A percentile compares a stretch with the other conserved stretches of the same genome.
Conservation (phyloP, 2,888 invertebrate genomes). For the Exocentrus adspersus region DNA sequence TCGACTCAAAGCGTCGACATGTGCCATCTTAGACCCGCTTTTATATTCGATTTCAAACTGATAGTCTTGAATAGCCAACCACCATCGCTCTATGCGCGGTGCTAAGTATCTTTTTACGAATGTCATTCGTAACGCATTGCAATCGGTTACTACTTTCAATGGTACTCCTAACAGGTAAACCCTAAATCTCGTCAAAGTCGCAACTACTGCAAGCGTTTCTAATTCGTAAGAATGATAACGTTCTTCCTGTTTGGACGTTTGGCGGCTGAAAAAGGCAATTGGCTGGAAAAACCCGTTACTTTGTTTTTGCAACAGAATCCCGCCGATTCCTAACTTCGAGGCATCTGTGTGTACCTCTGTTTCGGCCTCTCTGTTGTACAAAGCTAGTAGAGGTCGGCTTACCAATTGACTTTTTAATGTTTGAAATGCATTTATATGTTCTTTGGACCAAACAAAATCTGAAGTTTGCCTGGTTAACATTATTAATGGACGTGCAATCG, state of each 20-base stretch:
- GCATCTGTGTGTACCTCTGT: conserved; percentile 43
- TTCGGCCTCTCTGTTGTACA: conserved; percentile 35
- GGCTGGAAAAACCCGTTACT: conserved; percentile 10
- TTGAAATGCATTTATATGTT: conserved; percentile 14
- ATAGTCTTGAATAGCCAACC: conserved; percentile 51
- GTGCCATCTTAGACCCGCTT: conserved; percentile 48
- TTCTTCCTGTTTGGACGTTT: conserved; percentile 27
- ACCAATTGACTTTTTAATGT: conserved; percentile 14
- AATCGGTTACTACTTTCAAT: conserved; percentile 23
- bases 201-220: conserved; percentile 36
- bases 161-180: conserved; percentile 26
- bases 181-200: conserved; percentile 26
- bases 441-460: conserved; percentile 14
- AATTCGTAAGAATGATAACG: conserved; percentile 31
- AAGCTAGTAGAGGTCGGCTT: conserved; percentile 37
- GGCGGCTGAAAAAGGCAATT: conserved; percentile 20
- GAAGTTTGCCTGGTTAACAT: conserved; percentile 38
- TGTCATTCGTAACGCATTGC: conserved; percentile 41
- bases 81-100: conserved; percentile 53
- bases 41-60: conserved; percentile 49
- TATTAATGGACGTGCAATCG: conserved; percentile 40
- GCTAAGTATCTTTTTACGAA: conserved; percentile 41
- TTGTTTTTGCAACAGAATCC: conserved; percentile 28
- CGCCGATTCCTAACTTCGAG: conserved; percentile 31
- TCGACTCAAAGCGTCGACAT: conserved; percentile 49